phyloP scores from a whole-genome alignment of 2,113 vertebrate species.

The Amphiprion ocellaris region DNA sequence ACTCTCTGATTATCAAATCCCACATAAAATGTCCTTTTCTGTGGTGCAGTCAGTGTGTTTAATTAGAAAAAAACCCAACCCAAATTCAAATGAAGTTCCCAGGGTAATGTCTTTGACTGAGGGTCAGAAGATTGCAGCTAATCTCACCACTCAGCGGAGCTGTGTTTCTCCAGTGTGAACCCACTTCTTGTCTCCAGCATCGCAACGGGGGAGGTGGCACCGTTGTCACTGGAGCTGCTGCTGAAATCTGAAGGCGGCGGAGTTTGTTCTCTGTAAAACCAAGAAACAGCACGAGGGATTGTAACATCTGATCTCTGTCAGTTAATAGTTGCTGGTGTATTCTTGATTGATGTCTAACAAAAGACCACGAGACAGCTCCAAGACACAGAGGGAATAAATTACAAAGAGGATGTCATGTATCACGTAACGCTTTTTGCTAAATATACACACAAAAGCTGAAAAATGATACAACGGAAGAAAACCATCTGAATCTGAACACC shows the following conservation, averaged over 20 bases:
- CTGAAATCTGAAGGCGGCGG: slow-evolving; percentile 55
- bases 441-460: neutral
- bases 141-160: slow-evolving; percentile 57
- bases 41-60: too few relatives aligned
- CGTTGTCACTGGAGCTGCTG: slow-evolving; percentile 63
- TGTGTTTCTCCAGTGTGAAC: neutral
- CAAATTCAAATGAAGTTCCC: neutral
- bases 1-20: neutral
- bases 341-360: neutral
- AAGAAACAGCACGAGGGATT: neutral
- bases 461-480: neutral
- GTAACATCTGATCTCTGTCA: too few relatives aligned
- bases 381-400: neutral
- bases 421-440: neutral
- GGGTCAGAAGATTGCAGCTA: neutral
- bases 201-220: slow-evolving; percentile 39
- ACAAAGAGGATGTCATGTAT: neutral
- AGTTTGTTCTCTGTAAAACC: slow-evolving; percentile 41
- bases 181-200: neutral
- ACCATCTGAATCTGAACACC: slow-evolving; percentile 10
- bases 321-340: too few relatives aligned
- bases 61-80: too few relatives aligned
- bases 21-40: neutral
- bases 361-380: neutral
- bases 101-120: neutral